Evolutionary conservation across 2,888 invertebrate species (phyloP).

Genomic region (Erannis defoliaria): DNA sequence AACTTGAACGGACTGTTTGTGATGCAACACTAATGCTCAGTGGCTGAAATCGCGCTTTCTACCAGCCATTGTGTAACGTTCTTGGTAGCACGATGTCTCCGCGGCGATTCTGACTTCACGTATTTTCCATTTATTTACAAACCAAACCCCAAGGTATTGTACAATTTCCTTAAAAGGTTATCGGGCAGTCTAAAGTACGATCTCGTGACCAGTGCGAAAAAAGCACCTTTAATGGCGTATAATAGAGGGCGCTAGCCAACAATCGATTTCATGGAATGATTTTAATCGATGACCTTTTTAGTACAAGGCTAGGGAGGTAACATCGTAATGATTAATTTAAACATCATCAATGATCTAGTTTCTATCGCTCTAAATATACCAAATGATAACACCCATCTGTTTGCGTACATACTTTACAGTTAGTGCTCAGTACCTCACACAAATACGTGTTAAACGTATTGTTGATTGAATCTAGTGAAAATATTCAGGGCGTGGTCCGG

Average conservation of each 20-base stretch:
- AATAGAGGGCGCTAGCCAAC: conserved; percentile 23
- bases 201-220: conserved; percentile 36
- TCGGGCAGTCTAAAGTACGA: conserved; percentile 29
- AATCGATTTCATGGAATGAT: conserved; percentile 17
- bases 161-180: conserved; percentile 42
- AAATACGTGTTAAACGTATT: conserved; percentile 34
- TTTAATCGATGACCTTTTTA: conserved; percentile 13
- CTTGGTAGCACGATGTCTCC: conserved; percentile 56
- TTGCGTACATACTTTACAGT: conserved; percentile 11
- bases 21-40: conserved; percentile 69
- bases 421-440: conserved; percentile 18
- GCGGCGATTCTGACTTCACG: conserved; percentile 60
- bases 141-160: conserved; percentile 31
- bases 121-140: conserved; percentile 43
- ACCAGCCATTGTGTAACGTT: conserved; percentile 72
- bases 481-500: conserved; percentile 60
- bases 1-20: conserved; percentile 55
- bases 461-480: conserved; percentile 48
- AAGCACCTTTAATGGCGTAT: conserved; percentile 14
- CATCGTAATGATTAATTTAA: conserved; percentile 19
- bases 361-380: conserved; percentile 1
- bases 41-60: conserved; percentile 75
- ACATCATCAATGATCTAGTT: conserved; percentile 16
- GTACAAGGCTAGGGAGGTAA: conserved; percentile 9
- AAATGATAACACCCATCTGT: neutral